A percentile compares a stretch with the other conserved stretches of the same genome.
Evolutionary conservation across 1,140 invertebrate species (phyloP).

Genomic region (Thaumatotibia leucotreta): DNA sequence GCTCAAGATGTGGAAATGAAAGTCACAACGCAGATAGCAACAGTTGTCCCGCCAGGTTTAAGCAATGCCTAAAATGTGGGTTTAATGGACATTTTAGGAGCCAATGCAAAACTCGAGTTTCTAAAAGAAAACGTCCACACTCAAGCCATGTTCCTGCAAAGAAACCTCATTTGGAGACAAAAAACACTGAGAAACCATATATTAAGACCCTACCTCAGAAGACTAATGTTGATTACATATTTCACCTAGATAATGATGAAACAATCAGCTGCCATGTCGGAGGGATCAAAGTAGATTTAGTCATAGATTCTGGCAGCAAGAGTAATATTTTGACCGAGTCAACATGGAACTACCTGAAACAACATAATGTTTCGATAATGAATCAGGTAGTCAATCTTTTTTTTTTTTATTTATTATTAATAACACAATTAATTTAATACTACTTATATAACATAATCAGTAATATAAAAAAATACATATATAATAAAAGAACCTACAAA

Average conservation of each 20-base stretch:
- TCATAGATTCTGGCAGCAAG: constrained; percentile 26
- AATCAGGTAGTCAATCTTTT: constrained; percentile 21
- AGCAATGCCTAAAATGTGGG: not conserved
- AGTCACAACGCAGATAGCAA: not conserved
- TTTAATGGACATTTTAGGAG: not conserved
- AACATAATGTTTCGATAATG: not conserved
- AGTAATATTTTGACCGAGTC: constrained; percentile 17
- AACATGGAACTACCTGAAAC: constrained; percentile 17
- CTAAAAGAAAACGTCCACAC: not conserved
- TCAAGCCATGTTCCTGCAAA: not conserved
- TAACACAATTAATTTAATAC: too few relatives aligned
- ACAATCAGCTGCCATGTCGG: constrained; percentile 13
- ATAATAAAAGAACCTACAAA: too few relatives aligned
- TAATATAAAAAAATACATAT: too few relatives aligned
- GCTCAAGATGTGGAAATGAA: not conserved
- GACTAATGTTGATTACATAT: constrained; percentile 23
- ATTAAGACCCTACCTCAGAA: not conserved
- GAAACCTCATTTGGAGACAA: too few relatives aligned
- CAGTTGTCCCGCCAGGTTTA: not conserved
- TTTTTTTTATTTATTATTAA: too few relatives aligned
- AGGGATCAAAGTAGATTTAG: constrained; percentile 18
- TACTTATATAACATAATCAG: too few relatives aligned
- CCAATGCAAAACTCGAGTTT: not conserved
- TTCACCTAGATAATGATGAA: constrained; percentile 15
- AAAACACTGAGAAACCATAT: not conserved